These are phyloP conservation scores for Bradypodion ventrale DNA, from an alignment of 2,797 vertebrate genomes.

Conservation along the genomic window DNA sequence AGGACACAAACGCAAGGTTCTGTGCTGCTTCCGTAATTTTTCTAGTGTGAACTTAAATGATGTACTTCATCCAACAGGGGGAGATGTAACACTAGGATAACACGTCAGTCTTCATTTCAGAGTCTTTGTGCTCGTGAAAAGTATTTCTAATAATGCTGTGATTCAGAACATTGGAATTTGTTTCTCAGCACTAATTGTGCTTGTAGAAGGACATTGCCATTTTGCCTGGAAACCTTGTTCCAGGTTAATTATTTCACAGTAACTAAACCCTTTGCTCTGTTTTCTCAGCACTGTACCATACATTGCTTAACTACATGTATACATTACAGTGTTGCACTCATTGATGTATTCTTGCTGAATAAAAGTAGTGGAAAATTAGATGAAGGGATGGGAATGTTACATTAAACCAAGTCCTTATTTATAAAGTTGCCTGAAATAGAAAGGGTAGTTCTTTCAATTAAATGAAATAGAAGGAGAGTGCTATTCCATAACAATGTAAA, in stretches of 20 bases:
- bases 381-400: neutral
- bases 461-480: neutral
- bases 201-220: neutral
- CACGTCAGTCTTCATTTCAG: conserved; percentile 7
- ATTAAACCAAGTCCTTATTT: neutral
- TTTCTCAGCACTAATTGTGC: neutral
- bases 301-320: neutral
- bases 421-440: no score
- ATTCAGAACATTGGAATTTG: neutral
- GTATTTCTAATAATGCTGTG: neutral
- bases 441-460: neutral
- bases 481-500: neutral
- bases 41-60: conserved; percentile 22
- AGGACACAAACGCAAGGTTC: conserved; percentile 92
- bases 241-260: neutral
- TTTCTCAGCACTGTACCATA: neutral
- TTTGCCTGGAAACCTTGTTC: neutral
- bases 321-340: neutral
- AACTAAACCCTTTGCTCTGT: neutral
- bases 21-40: conserved; percentile 60
- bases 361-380: neutral
- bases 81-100: conserved; percentile 55
- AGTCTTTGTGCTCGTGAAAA: neutral
- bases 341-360: neutral
- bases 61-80: conserved; percentile 68